Percentiles rank a stretch among this genome's conserved stretches.
phyloP scores from a whole-genome alignment of 2,888 invertebrate species.

The Nymphalis urticae region DNA sequence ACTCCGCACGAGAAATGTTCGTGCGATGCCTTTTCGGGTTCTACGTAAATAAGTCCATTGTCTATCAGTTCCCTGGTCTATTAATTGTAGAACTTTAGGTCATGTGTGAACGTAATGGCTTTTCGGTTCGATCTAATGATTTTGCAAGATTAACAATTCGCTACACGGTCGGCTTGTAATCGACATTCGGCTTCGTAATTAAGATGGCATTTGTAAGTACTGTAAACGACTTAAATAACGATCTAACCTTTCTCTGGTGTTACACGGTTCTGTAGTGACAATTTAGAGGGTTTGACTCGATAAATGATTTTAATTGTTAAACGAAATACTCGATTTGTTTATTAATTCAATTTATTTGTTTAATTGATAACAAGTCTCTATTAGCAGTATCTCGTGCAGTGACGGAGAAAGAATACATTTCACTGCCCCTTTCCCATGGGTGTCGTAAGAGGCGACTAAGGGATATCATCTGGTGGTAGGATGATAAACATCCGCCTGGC shows the following conservation, averaged over 20 bases:
- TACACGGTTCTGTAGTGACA: conserved; percentile 26
- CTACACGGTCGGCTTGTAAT: conserved; percentile 22
- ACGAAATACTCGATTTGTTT: not conserved
- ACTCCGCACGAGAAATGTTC: conserved; percentile 43
- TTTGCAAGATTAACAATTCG: conserved; percentile 34
- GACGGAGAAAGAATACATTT: too few species aligned
- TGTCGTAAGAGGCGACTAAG: too few species aligned
- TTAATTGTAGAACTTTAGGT: conserved; percentile 43
- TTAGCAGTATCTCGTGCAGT: too few species aligned
- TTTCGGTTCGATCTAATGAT: conserved; percentile 27
- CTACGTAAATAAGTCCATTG: conserved; percentile 51
- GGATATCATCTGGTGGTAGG: too few species aligned
- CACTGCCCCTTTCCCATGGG: too few species aligned
- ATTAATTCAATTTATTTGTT: not conserved
- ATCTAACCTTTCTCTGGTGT: conserved; percentile 38
- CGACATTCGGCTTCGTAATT: conserved; percentile 33
- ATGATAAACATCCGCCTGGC: too few species aligned
- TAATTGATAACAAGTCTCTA: too few species aligned
- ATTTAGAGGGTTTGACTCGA: not conserved
- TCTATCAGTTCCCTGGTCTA: conserved; percentile 47
- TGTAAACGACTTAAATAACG: conserved; percentile 34
- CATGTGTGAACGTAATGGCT: conserved; percentile 40
- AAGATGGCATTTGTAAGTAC: conserved; percentile 38
- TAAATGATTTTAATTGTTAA: not conserved
- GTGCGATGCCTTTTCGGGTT: conserved; percentile 69